Base-by-base conservation (phyloP, 2,797 vertebrate genomes). In the Perdix hodgsoniae region DNA sequence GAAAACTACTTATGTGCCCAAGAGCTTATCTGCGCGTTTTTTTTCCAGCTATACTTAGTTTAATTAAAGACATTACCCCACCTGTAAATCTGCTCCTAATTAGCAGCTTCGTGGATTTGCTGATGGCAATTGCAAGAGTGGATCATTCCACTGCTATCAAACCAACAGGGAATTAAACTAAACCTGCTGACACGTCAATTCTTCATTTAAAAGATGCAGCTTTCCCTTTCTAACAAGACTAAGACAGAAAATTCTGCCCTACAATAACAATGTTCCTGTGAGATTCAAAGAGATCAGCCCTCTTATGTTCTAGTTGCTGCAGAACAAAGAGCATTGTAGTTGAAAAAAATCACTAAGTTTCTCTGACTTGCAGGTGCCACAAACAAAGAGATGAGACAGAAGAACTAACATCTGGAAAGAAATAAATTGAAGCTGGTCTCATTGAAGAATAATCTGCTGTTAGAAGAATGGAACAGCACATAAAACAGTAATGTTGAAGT, bases 51-150 rank as follows among this genome's bases (percentile, higher is more conserved):
- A 83, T 18, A 85, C 66, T 94, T 72, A 81, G 85, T 83, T 94
- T 96, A 96, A 96, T 96, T 96, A 96, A 94, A 93, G 92, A 94
- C 74, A 73, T 71, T 93, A 92, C 79, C 63, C 76, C 85, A 96
- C 95, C 94, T 95, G 95, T 96, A 95, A 95, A 95, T 94, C 93
- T 96, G 69, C 93, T 87, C 82, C 91, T 96, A 96, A 96, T 96
- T 95, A 96, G 85, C 73, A 94, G 66, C 92, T 91, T 88, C 61
- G 23, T 88, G 89, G 89, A 92, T 93, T 96, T 93, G 94, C 92
- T 94, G 82, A 87, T 95, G 94, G 93, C 94, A 96, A 96, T 63
- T 73, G 42, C 75, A 89, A 22, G 66, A 94, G 63, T 89, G 84
- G 88, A 92, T 93, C 92, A 83, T 50, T 95, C 59, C 56, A 63